Percentiles rank a stretch among this genome's conserved stretches.
These are phyloP conservation scores for Brachionus paranguensis DNA, from an alignment of 1,140 invertebrate species.

Conservation along the genomic window DNA sequence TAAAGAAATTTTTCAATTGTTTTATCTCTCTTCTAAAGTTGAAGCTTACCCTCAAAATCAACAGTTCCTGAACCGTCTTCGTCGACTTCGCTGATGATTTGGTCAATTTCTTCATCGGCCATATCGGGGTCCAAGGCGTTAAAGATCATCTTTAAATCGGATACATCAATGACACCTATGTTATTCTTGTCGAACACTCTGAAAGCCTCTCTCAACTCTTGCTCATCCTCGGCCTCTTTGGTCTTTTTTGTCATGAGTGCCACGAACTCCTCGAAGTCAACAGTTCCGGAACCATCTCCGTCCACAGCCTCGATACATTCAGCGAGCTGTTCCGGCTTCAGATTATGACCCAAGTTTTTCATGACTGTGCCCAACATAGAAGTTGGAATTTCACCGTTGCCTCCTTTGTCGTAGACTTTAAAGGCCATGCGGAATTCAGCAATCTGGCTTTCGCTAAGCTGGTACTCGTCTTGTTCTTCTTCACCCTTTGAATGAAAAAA, in stretches of 20 bases:
- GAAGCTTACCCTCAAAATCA: conserved; percentile 53
- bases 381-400: conserved; percentile 22
- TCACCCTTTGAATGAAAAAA: background rate
- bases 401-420: conserved; percentile 21
- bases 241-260: conserved; percentile 50
- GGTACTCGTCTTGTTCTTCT: conserved; percentile 37
- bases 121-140: conserved; percentile 53
- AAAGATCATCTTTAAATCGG: conserved; percentile 49
- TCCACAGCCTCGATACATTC: conserved; percentile 53
- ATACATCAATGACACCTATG: conserved; percentile 52
- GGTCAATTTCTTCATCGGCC: conserved; percentile 56
- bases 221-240: conserved; percentile 54
- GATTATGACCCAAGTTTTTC: conserved; percentile 51
- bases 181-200: conserved; percentile 55
- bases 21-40: background rate
- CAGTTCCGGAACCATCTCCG: conserved; percentile 48
- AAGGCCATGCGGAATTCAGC: conserved; percentile 25
- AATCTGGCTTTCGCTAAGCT: conserved; percentile 3
- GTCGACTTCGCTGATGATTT: conserved; percentile 56
- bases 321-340: conserved; percentile 51
- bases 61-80: conserved; percentile 56
- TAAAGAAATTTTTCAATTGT: background rate
- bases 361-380: conserved; percentile 42
- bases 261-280: conserved; percentile 48
- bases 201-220: conserved; percentile 56